Percentiles rank a stretch among this genome's conserved stretches.
Evolutionary conservation across 2,113 vertebrate species (phyloP).

Genomic region (Chelonoidis abingdonii): DNA sequence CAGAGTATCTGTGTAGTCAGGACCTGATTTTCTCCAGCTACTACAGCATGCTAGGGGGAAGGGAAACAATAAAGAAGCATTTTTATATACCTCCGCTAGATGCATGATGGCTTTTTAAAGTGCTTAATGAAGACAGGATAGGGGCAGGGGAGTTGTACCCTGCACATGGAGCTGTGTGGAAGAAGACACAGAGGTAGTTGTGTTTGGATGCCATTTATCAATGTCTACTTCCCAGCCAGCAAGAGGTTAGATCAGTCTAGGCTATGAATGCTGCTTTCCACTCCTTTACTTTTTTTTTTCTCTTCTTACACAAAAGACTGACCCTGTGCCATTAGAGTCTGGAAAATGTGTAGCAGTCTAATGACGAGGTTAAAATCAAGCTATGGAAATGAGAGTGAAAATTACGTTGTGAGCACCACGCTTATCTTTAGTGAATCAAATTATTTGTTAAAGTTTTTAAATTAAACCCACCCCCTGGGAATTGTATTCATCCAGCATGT

Average conservation of each 20-base stretch:
- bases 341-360: not conserved
- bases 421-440: not conserved
- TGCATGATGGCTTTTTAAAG: not conserved
- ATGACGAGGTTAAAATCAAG: not conserved
- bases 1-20: not conserved
- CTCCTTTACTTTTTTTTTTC: not conserved
- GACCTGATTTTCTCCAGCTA: not conserved
- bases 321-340: fast-evolving
- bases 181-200: not conserved
- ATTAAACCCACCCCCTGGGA: not conserved
- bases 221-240: not conserved
- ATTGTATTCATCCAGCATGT: not conserved
- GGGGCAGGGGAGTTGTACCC: fast-evolving
- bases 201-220: not conserved
- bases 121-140: not conserved
- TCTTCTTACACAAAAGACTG: not conserved
- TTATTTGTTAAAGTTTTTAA: not conserved
- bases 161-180: not conserved
- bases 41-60: not conserved
- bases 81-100: not conserved
- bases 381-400: not conserved
- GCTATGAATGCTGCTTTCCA: not conserved
- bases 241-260: not conserved
- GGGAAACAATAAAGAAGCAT: not conserved
- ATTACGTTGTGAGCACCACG: fast-evolving